phyloP scores from a whole-genome alignment of 2,888 invertebrate genomes.

The Muscina levida region DNA sequence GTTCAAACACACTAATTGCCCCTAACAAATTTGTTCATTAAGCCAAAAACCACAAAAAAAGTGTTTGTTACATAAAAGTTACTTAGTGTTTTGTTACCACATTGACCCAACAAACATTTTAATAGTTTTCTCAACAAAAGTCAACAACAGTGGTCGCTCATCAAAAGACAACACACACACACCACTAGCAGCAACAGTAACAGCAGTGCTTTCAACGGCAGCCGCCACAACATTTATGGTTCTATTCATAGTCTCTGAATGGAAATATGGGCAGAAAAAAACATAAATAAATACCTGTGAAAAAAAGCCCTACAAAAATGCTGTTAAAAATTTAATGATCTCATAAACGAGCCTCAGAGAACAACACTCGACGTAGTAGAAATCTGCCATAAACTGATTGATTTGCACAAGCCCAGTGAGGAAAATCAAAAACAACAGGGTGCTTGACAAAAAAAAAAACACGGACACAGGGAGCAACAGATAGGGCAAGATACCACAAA shows the following conservation, averaged over 20 bases:
- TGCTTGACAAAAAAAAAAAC: constrained; percentile 29
- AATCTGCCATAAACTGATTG: constrained; percentile 62
- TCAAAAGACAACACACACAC: too few relatives aligned
- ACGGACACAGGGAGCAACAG: too few relatives aligned
- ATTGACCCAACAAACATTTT: neutral
- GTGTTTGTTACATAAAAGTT: constrained; percentile 18
- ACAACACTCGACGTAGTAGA: neutral
- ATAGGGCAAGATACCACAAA: constrained; percentile 16
- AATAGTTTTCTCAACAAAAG: constrained; percentile 23
- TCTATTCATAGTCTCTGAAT: neutral
- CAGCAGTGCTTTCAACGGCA: constrained; percentile 4
- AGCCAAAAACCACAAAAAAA: constrained; percentile 28
- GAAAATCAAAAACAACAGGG: constrained; percentile 58
- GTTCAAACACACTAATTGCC: constrained; percentile 31
- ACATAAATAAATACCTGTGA: constrained; percentile 26
- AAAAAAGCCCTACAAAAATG: constrained; percentile 47
- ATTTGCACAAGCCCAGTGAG: constrained; percentile 57
- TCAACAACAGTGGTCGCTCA: constrained; percentile 7
- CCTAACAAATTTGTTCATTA: constrained; percentile 36
- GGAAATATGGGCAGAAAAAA: neutral
- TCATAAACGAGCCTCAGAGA: constrained; percentile 58
- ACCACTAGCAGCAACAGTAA: too few relatives aligned
- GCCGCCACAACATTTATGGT: constrained; percentile 19
- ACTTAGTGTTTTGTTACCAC: too few relatives aligned
- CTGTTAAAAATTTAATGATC: constrained; percentile 52